Percentiles rank a stretch among this genome's conserved stretches.
Conservation (phyloP, 2,888 invertebrate genomes). For the Eupithecia exiguata region DNA sequence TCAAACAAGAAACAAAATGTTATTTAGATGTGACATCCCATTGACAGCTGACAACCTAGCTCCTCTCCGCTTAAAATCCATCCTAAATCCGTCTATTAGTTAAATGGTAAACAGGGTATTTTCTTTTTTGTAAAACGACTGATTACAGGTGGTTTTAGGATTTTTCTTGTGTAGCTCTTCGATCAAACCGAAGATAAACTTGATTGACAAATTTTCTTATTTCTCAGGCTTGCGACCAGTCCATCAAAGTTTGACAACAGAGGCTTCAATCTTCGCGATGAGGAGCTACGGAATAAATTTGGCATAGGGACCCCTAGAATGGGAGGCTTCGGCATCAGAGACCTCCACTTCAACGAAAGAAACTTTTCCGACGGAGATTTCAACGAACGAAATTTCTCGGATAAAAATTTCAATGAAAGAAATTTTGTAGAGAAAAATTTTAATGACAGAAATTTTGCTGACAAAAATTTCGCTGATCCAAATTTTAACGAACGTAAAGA, state of each 20-base stretch:
- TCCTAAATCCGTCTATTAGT: too few species aligned
- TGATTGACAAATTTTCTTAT: not conserved
- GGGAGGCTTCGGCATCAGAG: slow-evolving; percentile 80
- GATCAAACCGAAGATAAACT: not conserved
- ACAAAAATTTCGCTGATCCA: slow-evolving; percentile 67
- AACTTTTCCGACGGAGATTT: slow-evolving; percentile 76
- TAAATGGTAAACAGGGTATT: too few species aligned
- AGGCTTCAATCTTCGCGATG: slow-evolving; percentile 74
- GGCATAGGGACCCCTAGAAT: slow-evolving; percentile 76
- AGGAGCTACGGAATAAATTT: slow-evolving; percentile 75
- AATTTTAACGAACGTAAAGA: slow-evolving; percentile 70
- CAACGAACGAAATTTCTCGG: slow-evolving; percentile 71
- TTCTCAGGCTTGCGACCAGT: slow-evolving; percentile 65
- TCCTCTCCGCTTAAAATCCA: too few species aligned
- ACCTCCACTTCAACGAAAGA: slow-evolving; percentile 74
- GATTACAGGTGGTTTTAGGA: too few species aligned
- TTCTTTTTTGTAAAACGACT: too few species aligned
- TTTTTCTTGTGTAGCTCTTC: too few species aligned
- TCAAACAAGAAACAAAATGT: too few species aligned
- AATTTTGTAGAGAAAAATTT: slow-evolving; percentile 65
- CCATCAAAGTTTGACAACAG: slow-evolving; percentile 74
- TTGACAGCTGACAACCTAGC: too few species aligned
- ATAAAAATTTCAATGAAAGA: slow-evolving; percentile 68
- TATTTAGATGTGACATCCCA: too few species aligned
- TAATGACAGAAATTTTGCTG: slow-evolving; percentile 60